These are phyloP conservation scores for Mamestra configurata DNA, from an alignment of 1,140 invertebrate genomes.

Conservation along the genomic window DNA sequence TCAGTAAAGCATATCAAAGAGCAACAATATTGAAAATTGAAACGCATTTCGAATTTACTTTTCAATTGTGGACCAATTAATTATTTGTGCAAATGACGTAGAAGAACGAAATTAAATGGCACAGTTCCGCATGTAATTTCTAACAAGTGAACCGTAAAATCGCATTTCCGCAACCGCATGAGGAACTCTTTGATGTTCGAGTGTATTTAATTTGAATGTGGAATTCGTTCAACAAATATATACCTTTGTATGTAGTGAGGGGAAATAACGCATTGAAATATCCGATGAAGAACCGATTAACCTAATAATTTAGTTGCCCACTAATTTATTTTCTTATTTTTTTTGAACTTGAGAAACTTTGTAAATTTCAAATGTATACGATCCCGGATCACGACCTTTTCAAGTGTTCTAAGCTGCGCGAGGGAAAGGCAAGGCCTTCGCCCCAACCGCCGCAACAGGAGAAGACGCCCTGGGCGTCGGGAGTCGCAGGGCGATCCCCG, in stretches of 20 bases:
- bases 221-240: constrained; percentile 23
- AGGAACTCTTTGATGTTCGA: constrained; percentile 38
- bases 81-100: constrained; percentile 43
- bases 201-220: constrained; percentile 42
- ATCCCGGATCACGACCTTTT: too few relatives aligned
- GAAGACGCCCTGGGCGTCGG: too few relatives aligned
- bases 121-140: constrained; percentile 35
- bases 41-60: background rate
- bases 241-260: constrained; percentile 23
- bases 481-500: too few relatives aligned
- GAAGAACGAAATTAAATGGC: constrained; percentile 48
- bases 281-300: background rate
- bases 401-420: too few relatives aligned
- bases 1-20: too few relatives aligned
- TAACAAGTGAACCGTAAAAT: constrained; percentile 51
- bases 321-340: too few relatives aligned
- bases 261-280: constrained; percentile 5
- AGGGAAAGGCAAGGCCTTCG: too few relatives aligned
- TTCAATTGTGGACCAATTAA: background rate
- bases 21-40: background rate
- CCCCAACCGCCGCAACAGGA: too few relatives aligned
- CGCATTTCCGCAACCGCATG: constrained; percentile 18
- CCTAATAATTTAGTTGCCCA: too few relatives aligned
- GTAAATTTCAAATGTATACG: too few relatives aligned
- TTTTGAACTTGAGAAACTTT: too few relatives aligned